Evolutionary conservation across 1,140 invertebrate species (phyloP).

Genomic region (Acyrthosiphon pisum): DNA sequence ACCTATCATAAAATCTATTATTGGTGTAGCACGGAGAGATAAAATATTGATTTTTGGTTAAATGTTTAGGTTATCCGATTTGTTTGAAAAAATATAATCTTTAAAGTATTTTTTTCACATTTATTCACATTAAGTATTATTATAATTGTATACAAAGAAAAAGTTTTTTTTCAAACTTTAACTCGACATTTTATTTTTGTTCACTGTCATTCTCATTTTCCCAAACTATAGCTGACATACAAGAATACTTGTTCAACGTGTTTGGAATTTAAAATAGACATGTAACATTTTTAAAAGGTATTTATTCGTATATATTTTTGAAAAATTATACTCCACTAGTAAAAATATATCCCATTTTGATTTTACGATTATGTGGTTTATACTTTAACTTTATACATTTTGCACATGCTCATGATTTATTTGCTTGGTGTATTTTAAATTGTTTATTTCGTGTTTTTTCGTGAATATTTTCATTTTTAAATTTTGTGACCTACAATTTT

Average conservation of each 20-base stretch:
- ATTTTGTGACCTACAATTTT: not conserved
- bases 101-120: not conserved
- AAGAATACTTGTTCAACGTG: not conserved
- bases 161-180: not conserved
- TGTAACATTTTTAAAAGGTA: not conserved
- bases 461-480: not conserved
- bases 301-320: not conserved
- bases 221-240: not conserved
- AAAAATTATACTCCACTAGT: not conserved
- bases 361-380: not conserved
- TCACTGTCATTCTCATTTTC: constrained; percentile 2
- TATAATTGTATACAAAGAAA: not conserved
- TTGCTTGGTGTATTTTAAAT: not conserved
- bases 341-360: not conserved
- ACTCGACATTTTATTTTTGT: constrained; percentile 12
- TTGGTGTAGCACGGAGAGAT: not conserved
- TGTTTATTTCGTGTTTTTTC: not conserved
- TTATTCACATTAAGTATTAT: not conserved
- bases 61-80: not conserved
- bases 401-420: not conserved
- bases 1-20: not conserved
- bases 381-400: not conserved
- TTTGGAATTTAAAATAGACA: not conserved
- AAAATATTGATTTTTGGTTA: not conserved
- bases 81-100: not conserved